Base-by-base conservation (phyloP, 2,797 vertebrate genomes). In the Saxicola maurus region DNA sequence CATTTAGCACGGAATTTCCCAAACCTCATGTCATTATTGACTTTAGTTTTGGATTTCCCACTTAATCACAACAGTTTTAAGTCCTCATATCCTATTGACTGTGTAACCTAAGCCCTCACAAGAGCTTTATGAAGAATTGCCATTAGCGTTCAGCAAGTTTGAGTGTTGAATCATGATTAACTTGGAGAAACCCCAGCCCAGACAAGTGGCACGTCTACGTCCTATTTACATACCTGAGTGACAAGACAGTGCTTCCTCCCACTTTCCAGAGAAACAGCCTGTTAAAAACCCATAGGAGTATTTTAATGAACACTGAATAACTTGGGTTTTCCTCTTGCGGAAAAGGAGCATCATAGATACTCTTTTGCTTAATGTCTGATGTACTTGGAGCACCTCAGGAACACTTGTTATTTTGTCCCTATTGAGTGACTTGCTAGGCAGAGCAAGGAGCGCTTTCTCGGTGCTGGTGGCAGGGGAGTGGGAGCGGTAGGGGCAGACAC, bases 401-500 rank as follows among this genome's bases (percentile, higher is more conserved):
- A 10, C 18, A 11, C 23, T 16, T 16, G 10, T 16, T 31, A 12
- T 7, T 40, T 45, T 9, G 15, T 28, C 9, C 60, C 60, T 42
- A 17, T 27, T 30, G 37, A 60, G 18, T 16, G 43, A 30, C 11
- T 65, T 4, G 48, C 15, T 35, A 1, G 0, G 1, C 0, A 1
- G 38, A 46, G 42, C 38, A 24, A 27, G 55, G 43, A 86, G 56
- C 20, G 0, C 25, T 65, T 53, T 60, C 30, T 33, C 45, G 1
- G 30, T 5, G n/a, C 48, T 5, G 8, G 31, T 4, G 31, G 11
- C 37, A 11, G 33, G 9, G 40, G 10, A 18, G 20, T 0, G 38
- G 30, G 20, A 55, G 13, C 12, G 1, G 9, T 16, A 3, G 1
- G 13, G 7, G 4, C 19, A 6, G 61, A 11, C 7, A 25, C 0